These are phyloP conservation scores for Melierax canorus DNA, from an alignment of 2,113 vertebrate species.

Conservation along the genomic window DNA sequence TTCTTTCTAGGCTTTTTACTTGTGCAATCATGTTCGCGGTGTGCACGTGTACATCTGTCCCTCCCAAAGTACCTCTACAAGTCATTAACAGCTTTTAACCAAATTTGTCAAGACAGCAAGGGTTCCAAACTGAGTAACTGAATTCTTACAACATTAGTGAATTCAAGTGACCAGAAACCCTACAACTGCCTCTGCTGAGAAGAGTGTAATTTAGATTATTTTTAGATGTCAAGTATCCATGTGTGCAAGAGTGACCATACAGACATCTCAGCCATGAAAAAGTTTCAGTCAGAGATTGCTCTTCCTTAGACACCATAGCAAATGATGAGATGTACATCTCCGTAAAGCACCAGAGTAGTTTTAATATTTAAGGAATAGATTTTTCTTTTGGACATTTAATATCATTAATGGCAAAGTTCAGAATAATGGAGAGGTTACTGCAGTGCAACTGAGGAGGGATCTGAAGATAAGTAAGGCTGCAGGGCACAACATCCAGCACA, in stretches of 20 bases:
- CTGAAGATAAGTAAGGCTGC: neutral
- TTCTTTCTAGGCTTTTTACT: neutral
- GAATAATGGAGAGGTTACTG: neutral
- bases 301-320: neutral
- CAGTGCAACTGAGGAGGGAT: neutral
- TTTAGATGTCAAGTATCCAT: neutral
- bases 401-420: neutral
- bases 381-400: neutral
- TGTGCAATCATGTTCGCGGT: neutral
- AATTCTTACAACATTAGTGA: neutral
- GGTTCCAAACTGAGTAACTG: neutral
- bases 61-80: neutral
- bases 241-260: neutral
- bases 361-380: neutral
- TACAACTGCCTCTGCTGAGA: neutral
- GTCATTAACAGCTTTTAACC: neutral
- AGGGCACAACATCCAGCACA: neutral
- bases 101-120: neutral
- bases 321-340: neutral
- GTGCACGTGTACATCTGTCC: neutral
- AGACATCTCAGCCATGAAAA: neutral
- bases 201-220: neutral
- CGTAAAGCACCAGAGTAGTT: neutral
- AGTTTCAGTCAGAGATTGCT: neutral
- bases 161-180: neutral